phyloP scores from a whole-genome alignment of 2,888 invertebrate genomes.

The Ichneumoninae sp. region DNA sequence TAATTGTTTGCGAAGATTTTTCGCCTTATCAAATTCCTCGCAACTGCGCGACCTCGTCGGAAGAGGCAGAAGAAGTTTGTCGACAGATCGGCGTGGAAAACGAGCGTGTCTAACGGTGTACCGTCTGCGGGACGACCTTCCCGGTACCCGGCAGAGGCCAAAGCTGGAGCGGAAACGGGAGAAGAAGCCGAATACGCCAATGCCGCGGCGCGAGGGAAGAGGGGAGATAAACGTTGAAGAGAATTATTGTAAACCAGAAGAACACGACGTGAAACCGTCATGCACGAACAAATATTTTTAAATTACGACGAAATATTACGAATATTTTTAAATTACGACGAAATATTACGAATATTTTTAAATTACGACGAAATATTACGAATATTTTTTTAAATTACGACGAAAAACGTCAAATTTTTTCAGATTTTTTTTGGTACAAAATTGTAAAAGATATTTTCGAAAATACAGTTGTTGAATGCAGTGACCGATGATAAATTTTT shows the following conservation, averaged over 20 bases:
- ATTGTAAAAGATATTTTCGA: neutral
- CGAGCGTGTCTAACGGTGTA: slow-evolving; percentile 21
- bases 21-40: slow-evolving; percentile 20
- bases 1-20: neutral
- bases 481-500: no score
- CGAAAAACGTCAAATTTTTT: neutral
- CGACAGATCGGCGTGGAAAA: slow-evolving; percentile 1
- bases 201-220: neutral
- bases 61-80: slow-evolving; percentile 1
- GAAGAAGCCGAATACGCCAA: neutral
- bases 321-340: neutral
- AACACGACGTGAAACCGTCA: neutral
- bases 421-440: neutral
- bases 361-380: neutral
- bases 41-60: slow-evolving; percentile 8
- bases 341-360: neutral
- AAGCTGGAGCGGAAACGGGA: neutral
- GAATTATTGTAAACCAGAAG: neutral
- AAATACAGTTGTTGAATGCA: neutral
- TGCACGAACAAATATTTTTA: no score
- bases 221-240: neutral
- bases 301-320: neutral
- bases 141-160: slow-evolving; percentile 1
- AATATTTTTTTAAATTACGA: neutral
- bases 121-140: neutral